Evolutionary conservation across 2,797 vertebrate genomes (phyloP), one percentile per base, ranked within the genome.

Genomic region (Sebastolobus altivelis): DNA sequence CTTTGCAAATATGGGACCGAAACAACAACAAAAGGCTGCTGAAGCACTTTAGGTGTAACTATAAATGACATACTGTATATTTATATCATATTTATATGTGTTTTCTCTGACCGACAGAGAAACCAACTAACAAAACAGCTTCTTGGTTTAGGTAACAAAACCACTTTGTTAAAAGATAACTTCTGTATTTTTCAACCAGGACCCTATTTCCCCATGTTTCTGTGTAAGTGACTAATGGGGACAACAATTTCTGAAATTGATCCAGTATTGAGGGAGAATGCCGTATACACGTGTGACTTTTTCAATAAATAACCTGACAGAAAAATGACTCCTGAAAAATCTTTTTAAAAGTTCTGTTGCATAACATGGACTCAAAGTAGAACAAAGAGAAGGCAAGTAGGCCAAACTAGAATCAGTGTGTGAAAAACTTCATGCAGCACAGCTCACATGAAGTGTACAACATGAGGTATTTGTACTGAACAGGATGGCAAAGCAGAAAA

Each of bases 281-380:
- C 18, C 18, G 18, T 52, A 52, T 9, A 52, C 52, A n/a, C 8
- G 27, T 58, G 22, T 40, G 78, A 85, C 84, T 74, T 88, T 86
- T 88, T 12, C 27, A 1, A 65, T 29, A 80, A 69, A 49, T 49
- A 49, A 49, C 25, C 38, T 69, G n/a, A 72, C 16, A 14, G 38
- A 77, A 79, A 77, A 80, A 72, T 38, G 3, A 62, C 37, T 20
- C 20, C 43, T 35, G 46, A 65, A 65, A 68, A 35, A 68, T 58
- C 46, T 55, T 79, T 68, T 38, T 8, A 84, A 79, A 75, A 49
- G 62, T 77, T 65, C 18, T 67, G 33, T 73, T 79, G 55, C 25
- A n/a, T 72, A 70, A 84, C 25, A 18, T 35, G 3, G 12, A 61
- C 22, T 59, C 5, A 58, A 55, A 75, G 54, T 6, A 14, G 27